A percentile compares a stretch with the other conserved stretches of the same genome.
Evolutionary conservation across 2,888 invertebrate genomes (phyloP).

Genomic region (Rhagium mordax): DNA sequence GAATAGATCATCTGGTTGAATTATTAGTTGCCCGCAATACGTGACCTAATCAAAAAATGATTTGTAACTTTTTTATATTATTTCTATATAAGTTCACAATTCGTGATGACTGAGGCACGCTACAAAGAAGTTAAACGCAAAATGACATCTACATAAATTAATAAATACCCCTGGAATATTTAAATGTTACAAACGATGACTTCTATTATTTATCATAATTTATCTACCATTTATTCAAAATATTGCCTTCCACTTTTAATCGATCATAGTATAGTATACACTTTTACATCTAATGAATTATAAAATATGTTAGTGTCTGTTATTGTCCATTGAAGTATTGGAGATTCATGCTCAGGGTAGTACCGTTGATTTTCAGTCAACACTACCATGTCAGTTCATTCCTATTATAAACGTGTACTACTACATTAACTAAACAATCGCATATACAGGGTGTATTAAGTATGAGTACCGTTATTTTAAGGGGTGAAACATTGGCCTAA

Average conservation of each 20-base stretch:
- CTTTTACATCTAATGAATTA: no score
- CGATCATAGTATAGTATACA: background rate
- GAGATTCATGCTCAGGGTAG: no score
- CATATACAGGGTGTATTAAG: no score
- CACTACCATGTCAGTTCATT: no score
- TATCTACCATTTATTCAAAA: background rate
- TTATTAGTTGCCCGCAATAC: conserved; percentile 7
- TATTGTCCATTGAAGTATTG: no score
- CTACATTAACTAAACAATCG: no score
- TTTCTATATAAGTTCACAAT: conserved; percentile 29
- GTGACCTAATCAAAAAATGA: conserved; percentile 10
- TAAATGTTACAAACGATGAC: conserved; percentile 3
- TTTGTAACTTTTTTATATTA: conserved; percentile 20
- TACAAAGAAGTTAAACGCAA: conserved; percentile 31
- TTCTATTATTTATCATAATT: background rate
- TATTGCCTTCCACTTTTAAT: background rate
- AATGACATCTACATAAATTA: conserved; percentile 38
- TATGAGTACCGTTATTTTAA: no score
- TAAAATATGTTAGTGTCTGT: no score
- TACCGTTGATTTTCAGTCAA: no score
- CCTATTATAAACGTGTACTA: no score
- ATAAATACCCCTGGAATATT: conserved; percentile 18
- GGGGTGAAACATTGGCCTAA: no score
- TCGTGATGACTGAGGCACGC: conserved; percentile 35
- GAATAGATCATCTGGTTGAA: conserved; percentile 8